Conservation (phyloP, 2,113 vertebrate species). For the Semicossyphus pulcher region DNA sequence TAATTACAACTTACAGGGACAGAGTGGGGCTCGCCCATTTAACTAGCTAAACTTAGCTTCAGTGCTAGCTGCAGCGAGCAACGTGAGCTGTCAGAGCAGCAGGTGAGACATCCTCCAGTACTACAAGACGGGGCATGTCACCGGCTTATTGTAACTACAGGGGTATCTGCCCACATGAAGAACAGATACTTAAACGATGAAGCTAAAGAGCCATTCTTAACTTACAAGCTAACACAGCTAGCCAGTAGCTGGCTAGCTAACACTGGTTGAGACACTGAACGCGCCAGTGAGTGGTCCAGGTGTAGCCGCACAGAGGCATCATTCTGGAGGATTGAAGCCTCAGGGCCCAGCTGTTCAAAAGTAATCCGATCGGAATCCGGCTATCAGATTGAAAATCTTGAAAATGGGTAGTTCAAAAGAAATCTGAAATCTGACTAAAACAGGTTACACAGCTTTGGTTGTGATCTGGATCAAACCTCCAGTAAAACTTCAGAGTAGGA, state of each 20-base stretch:
- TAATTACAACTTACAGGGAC: constrained; percentile 12
- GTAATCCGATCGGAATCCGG: too few species aligned
- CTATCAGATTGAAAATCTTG: too few species aligned
- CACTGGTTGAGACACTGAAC: constrained; percentile 24
- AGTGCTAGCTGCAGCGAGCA: constrained; percentile 42
- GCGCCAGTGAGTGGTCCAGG: constrained; percentile 47
- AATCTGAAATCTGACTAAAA: too few species aligned
- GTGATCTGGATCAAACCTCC: too few species aligned
- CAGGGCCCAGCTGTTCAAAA: not conserved
- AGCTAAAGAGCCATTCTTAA: constrained; percentile 1
- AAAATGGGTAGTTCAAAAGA: too few species aligned
- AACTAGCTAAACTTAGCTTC: constrained; percentile 63
- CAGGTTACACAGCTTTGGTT: too few species aligned
- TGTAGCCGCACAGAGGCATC: constrained; percentile 10
- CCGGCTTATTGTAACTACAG: not conserved
- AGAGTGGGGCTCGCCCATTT: constrained; percentile 71
- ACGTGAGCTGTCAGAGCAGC: constrained; percentile 72
- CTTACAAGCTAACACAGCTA: constrained; percentile 47
- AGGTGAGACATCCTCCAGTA: not conserved
- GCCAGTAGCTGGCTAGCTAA: constrained; percentile 53
- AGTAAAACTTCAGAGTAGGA: too few species aligned
- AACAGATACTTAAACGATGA: not conserved
- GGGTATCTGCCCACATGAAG: too few species aligned
- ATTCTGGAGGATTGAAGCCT: not conserved
- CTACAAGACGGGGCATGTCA: not conserved